A percentile compares a stretch with the other conserved stretches of the same genome.
phyloP scores from a whole-genome alignment of 2,113 vertebrate genomes.

The Erythrolamprus reginae region DNA sequence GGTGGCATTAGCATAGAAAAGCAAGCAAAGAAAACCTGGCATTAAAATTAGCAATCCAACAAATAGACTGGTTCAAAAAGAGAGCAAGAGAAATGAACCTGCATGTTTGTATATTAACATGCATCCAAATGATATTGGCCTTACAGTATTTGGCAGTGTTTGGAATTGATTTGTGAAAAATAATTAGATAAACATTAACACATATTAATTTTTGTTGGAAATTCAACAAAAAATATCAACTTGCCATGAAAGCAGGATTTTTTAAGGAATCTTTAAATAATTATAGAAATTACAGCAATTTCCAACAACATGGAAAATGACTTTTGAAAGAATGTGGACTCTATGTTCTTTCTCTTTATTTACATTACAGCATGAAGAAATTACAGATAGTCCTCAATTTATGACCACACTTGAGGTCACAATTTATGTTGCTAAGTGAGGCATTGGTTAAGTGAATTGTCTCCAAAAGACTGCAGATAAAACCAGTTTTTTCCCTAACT shows the following conservation, averaged over 20 bases:
- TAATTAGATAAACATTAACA: conserved; percentile 38
- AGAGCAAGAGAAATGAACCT: background rate
- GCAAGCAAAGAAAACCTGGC: background rate
- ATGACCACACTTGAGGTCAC: background rate
- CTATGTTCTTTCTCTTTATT: conserved; percentile 20
- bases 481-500: no score
- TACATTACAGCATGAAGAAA: conserved; percentile 19
- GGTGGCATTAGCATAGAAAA: background rate
- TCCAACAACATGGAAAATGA: background rate
- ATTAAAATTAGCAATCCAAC: background rate
- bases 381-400: background rate
- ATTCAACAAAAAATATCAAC: conserved; percentile 42
- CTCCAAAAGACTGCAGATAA: no score
- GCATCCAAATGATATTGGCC: background rate
- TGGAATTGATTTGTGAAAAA: conserved; percentile 42
- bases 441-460: background rate
- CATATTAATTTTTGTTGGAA: conserved; percentile 41
- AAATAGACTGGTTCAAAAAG: conserved; percentile 8
- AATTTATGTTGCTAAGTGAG: background rate
- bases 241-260: conserved; percentile 31
- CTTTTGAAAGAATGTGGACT: conserved; percentile 16
- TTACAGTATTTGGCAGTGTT: conserved; percentile 16
- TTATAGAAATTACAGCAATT: conserved; percentile 34
- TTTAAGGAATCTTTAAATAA: conserved; percentile 9
- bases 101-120: background rate